Evolutionary conservation across 2,113 vertebrate species (phyloP).

Genomic region (Oncorhynchus masou): DNA sequence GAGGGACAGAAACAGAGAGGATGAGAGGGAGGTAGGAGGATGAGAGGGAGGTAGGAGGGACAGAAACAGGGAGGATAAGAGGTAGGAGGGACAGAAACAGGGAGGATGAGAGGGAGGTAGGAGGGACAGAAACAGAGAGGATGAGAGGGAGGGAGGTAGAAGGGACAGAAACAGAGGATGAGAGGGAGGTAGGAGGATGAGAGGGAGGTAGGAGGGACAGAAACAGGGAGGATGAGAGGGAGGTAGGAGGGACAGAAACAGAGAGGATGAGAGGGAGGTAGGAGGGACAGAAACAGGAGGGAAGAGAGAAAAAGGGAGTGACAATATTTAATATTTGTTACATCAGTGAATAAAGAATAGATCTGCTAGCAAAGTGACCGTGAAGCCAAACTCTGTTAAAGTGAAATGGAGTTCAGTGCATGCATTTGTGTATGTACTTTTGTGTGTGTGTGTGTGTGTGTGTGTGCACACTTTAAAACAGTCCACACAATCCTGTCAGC

Average conservation of each 20-base stretch:
- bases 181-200: background rate
- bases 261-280: too few relatives aligned
- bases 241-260: too few relatives aligned
- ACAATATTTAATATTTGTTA: background rate
- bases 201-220: too few relatives aligned
- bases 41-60: too few relatives aligned
- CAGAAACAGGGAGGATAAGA: too few relatives aligned
- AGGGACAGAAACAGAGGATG: background rate
- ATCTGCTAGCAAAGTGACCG: background rate
- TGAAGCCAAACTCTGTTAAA: background rate
- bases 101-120: too few relatives aligned
- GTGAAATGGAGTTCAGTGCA: background rate
- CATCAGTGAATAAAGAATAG: background rate
- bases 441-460: background rate
- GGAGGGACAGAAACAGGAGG: background rate
- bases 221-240: too few relatives aligned
- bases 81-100: too few relatives aligned
- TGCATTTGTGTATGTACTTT: background rate
- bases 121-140: too few relatives aligned
- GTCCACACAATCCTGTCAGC: background rate
- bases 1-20: too few relatives aligned
- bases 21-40: too few relatives aligned
- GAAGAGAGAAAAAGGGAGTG: background rate
- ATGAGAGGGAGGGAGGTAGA: too few relatives aligned
- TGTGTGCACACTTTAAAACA: background rate